Conservation (phyloP, 1,140 invertebrate species). For the Archegozetes longisetosus region DNA sequence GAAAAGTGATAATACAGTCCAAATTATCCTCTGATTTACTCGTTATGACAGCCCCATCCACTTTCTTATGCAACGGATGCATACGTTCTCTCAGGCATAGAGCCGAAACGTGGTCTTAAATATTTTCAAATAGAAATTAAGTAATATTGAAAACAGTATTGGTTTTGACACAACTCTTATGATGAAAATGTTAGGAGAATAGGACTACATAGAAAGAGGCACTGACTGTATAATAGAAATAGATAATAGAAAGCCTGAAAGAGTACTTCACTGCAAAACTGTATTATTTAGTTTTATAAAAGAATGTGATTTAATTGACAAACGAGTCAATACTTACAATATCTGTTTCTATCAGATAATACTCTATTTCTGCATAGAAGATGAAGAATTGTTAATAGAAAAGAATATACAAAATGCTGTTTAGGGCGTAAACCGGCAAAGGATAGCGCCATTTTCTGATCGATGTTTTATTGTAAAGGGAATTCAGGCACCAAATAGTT, state of each 20-base stretch:
- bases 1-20: conserved; percentile 77
- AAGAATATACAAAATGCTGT: neutral
- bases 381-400: neutral
- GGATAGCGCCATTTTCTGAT: neutral
- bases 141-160: no score
- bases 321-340: neutral
- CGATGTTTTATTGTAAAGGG: neutral
- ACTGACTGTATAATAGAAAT: neutral
- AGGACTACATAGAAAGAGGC: no score
- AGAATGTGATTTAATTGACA: neutral
- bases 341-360: neutral
- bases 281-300: neutral
- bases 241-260: neutral
- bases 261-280: neutral
- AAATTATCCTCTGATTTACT: conserved; percentile 74
- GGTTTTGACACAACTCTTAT: no score
- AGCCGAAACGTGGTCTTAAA: conserved; percentile 23
- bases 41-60: conserved; percentile 70
- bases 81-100: conserved; percentile 20
- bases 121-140: no score
- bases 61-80: conserved; percentile 53
- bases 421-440: neutral
- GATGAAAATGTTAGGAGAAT: no score
- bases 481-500: neutral
- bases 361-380: neutral